Evolutionary conservation across 2,113 vertebrate species (phyloP), one percentile per base, ranked within the genome.

Genomic region (Tenebrosternarchus preto): DNA sequence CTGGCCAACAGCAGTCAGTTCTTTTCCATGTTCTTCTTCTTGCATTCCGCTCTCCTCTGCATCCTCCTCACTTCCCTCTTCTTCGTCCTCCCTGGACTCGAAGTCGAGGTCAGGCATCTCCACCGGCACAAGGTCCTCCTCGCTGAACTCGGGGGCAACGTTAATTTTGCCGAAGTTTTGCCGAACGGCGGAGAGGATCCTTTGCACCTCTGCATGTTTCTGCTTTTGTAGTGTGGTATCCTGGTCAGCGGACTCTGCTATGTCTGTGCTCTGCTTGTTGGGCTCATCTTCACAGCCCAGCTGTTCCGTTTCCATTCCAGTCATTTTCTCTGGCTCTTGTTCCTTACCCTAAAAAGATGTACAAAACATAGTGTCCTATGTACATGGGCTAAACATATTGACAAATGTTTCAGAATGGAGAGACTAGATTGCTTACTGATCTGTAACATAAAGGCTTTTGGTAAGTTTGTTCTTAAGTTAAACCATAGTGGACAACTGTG

Each of bases 161-260:
- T 94, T 95, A 83, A 99, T 97, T 88, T 95, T 97, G 79, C 97
- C 96, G 0, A 98, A 99, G 91, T 99, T 97, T 88, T 99, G 98
- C 53, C 92, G 92, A 20, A 99, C 94, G 0, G 92, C 90, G 0
- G 95, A 80, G 50, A 98, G 84, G 33, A 97, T 94, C 80, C 93
- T 93, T 70, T 93, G 92, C 17, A 96, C 92, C 71, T 95, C 93
- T 0, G 81, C 87, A 57, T 89, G 77, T 50, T 87, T 90, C 29
- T 77, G 81, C n/a, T 19, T 84, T 56, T 82, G 80, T 27, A 83
- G 36, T 27, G 57, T 43, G 1, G 33, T 82, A 63, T 87, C 80
- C 0, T 73, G 66, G 67, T 87, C 83, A 3, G 76, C 79, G 0
- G 82, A 66, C 16, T 22, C 1, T 4, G 80, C 55, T 15, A 2